Evolutionary conservation across 2,113 vertebrate species (phyloP).

Genomic region (Ailuropoda melanoleuca): DNA sequence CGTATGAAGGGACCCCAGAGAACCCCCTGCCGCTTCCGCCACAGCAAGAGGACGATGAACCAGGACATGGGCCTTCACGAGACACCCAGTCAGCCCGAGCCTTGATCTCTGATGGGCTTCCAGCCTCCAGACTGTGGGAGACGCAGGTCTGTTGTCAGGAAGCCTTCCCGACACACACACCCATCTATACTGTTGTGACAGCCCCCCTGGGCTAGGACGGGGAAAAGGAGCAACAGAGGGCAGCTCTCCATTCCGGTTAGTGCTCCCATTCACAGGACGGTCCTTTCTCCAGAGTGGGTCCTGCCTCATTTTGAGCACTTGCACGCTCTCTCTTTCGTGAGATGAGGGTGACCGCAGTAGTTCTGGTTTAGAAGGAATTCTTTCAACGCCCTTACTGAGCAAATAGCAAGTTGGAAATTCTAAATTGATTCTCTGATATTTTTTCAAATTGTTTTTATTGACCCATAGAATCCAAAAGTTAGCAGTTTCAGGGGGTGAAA

Average conservation of each 20-base stretch:
- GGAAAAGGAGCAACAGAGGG: fast-evolving
- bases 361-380: background rate
- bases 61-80: background rate
- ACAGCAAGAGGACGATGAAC: background rate
- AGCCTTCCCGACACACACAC: background rate
- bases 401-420: background rate
- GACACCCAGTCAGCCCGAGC: background rate
- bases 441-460: background rate
- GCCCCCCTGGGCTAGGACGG: background rate
- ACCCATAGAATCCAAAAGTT: background rate
- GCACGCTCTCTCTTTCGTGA: background rate
- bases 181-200: fast-evolving
- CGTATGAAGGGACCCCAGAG: background rate
- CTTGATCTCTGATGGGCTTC: too few relatives aligned
- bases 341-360: fast-evolving
- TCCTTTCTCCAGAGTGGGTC: fast-evolving
- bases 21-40: background rate
- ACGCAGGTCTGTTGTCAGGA: fast-evolving
- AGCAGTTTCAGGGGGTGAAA: background rate
- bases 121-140: background rate
- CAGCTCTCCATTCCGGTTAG: fast-evolving
- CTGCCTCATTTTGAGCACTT: too few relatives aligned
- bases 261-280: fast-evolving
- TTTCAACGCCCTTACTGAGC: background rate
- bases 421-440: background rate